Base-by-base conservation (phyloP, 2,113 vertebrate genomes). In the Thymallus thymallus region DNA sequence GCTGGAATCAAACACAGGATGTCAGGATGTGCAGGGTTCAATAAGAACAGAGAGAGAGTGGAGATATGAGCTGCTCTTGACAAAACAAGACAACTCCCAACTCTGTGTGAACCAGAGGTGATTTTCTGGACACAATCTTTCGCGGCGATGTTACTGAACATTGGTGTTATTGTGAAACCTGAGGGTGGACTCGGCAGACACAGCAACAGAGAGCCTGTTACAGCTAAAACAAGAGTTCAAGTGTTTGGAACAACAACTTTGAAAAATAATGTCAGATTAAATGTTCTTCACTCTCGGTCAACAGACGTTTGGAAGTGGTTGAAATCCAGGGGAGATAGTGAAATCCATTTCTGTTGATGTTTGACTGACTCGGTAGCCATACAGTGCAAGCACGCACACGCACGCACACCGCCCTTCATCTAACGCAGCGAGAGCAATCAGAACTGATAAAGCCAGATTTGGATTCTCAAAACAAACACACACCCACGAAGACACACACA, bases 1-100 rank as follows among this genome's bases (percentile, higher is more conserved):
- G 14, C 29, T 30, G 63, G 26, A 65, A 18, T 77, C 68, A 68
- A 80, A 82, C 76, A 73, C 76, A 72, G 79, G 76, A 79, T 81
- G 65, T 71, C n/a, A 79, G 74, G 69, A 75, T 80, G 70, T 76
- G 63, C 73, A 74, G 63, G 32, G 62, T 30, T 71, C 56, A 69
- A 18, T 51, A 1, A 18, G 60, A 68, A 68, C 26, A 24, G 56
- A 62, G 73, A 74, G 71, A 64, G 9, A 41, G 9, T 41, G 71
- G 63, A 63, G 64, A 67, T 9, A 14, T 51, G 56, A 68, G 63
- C 32, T 74, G 48, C 69, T 55, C 58, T 65, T 55, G 35, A 69
- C 76, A 58, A 71, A 66, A 77, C 67, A 69, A 69, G 65, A 30
- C 26, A 26, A 24, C 75, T 64, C 35, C 65, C 56, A 3, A 16